Evolutionary conservation across 2,113 vertebrate species (phyloP), one percentile per base, ranked within the genome.

Genomic region (Struthidea cinerea): DNA sequence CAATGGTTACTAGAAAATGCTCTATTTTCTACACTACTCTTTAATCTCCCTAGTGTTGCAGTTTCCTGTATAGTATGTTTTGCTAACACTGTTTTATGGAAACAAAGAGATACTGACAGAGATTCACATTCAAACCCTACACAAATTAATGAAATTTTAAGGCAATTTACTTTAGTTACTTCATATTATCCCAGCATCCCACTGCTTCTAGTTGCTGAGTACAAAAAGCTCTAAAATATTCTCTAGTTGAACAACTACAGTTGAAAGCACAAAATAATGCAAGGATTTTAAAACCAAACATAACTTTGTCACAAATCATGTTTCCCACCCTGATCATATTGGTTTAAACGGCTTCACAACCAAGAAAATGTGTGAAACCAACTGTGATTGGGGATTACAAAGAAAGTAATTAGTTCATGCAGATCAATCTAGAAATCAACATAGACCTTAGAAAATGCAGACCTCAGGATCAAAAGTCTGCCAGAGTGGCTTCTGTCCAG

Each of bases 141-240:
- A 59, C 21, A 82, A 74, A 93, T 65, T 46, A 90, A 67, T 39
- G 42, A 71, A 64, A 75, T 49, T 65, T 89, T 80, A 73, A 64
- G 84, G 95, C 16, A 69, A 87, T 79, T 87, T 17, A 84, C 67
- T 81, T 7, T 33, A 44, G 56, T 49, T 87, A 68, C 11, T 49
- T 57, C 19, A 47, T 42, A 69, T 76, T 91, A 70, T 59, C 67
- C 68, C 61, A 90, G 50, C 32, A 93, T 68, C 22, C 35, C 78
- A 68, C 47, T 69, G 63, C 28, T 90, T 95, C 24, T 71, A 82
- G 71, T 8, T 96, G 84, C n/a, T 92, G 95, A 93, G 53, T 93
- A 15, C 8, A 78, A 71, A 88, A 80, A 60, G 55, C 16, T 85
- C 53, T 56, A 47, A 50, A 73, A 85, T 50, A 64, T 90, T 89